A percentile compares a stretch with the other conserved stretches of the same genome.
These are phyloP conservation scores for Athrips mouffetella DNA, from an alignment of 2,888 invertebrate genomes.

Conservation along the genomic window DNA sequence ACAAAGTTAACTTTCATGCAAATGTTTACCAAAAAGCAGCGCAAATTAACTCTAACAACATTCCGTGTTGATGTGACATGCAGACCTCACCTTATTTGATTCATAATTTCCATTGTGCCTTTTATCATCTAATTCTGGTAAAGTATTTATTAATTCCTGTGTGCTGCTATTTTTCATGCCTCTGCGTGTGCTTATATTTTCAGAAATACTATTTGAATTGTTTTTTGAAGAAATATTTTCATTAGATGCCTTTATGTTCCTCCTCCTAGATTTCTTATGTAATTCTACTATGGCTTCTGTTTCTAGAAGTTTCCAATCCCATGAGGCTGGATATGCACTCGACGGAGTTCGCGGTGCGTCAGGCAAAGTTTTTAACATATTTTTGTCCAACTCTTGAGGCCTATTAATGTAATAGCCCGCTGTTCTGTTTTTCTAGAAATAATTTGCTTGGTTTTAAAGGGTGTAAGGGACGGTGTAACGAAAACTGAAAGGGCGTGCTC, in stretches of 20 bases:
- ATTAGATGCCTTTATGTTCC: slow-evolving; percentile 56
- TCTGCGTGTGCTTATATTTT: slow-evolving; percentile 48
- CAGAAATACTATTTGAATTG: slow-evolving; percentile 61
- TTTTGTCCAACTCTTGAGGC: slow-evolving; percentile 86
- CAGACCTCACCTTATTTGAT: slow-evolving; percentile 54
- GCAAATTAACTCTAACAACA: slow-evolving; percentile 59
- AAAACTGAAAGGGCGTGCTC: no score
- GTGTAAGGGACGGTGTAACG: no score
- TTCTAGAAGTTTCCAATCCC: slow-evolving; percentile 85
- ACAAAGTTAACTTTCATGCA: slow-evolving; percentile 66
- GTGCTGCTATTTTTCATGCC: slow-evolving; percentile 68
- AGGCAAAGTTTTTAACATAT: slow-evolving; percentile 83
- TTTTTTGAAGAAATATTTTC: slow-evolving; percentile 71
- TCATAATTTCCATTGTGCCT: slow-evolving; percentile 36
- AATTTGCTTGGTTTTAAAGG: no score
- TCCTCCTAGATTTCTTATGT: slow-evolving; percentile 61
- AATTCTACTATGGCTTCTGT: slow-evolving; percentile 65
- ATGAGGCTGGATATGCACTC: slow-evolving; percentile 81
- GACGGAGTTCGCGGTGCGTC: slow-evolving; percentile 89
- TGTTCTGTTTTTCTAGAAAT: slow-evolving; percentile 87
- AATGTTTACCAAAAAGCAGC: slow-evolving; percentile 62
- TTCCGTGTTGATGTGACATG: slow-evolving; percentile 46
- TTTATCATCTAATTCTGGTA: slow-evolving; percentile 63
- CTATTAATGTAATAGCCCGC: slow-evolving; percentile 88
- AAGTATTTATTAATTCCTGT: slow-evolving; percentile 62